Base-by-base conservation (phyloP, 1,140 invertebrate genomes). In the Leptinotarsa undecemlineata region DNA sequence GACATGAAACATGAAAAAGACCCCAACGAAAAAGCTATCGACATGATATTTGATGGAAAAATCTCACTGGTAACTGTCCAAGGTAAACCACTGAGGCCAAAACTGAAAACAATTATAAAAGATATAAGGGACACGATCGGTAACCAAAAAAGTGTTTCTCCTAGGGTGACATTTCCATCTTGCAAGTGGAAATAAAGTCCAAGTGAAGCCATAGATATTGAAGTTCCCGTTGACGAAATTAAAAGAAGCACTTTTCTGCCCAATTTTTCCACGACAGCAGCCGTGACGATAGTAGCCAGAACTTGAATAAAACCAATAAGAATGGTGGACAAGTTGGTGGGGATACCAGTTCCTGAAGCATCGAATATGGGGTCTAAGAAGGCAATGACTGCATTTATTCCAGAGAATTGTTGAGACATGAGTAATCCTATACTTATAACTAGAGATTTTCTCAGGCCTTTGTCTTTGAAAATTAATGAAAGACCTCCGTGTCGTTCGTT, bases 301-400 rank as follows among this genome's bases (percentile, higher is more conserved):
- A 96, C 91, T 85, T 95, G 93, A 64, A 96, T 92, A 3, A 88
- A 87, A 26, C 94, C 95, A 42, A 96, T 89, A 62, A 95, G 89
- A 63, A 96, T 94, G 0, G 93, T 89, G 4, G 88, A 86, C 14
- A 89, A 80, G 42, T 86, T 84, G 0, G 89, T 74, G 13, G 88
- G 78, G 8, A 95, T 87, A 3, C 84, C 75, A 19, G 87, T 89
- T 62, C 90, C 88, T 8, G 92, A 88, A n/a, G 84, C 86, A 64
- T 87, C 76, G 79, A 97, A 96, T 72, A 97, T 96, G 0, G 85
- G 80, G 0, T 89, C 88, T 0, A 92, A 88, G 79, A 95, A 96
- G 82, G 96, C 96, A 74, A 95, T 91, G 21, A 96, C 92, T 1
- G 92, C 93, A 79, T 96, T 96, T 21, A 96, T 93, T 60, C 95